Conservation (phyloP, 2,888 invertebrate species). For the Agrenia bidenticulata region DNA sequence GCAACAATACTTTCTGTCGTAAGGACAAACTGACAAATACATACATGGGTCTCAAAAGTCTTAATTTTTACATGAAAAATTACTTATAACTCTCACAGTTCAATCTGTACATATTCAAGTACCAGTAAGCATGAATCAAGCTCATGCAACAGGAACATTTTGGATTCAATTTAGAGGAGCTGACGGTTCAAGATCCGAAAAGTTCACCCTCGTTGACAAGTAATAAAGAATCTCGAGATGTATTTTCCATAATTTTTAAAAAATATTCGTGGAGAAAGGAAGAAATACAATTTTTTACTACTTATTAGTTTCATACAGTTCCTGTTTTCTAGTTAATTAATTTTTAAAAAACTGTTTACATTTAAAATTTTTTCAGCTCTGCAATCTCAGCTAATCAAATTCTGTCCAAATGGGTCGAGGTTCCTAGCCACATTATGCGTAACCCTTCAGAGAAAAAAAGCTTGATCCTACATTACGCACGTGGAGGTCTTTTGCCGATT, state of each 20-base stretch:
- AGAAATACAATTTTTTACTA: too few species aligned
- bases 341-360: neutral
- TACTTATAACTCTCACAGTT: slow-evolving; percentile 26
- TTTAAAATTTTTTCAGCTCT: slow-evolving; percentile 26
- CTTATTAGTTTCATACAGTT: too few species aligned
- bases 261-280: too few species aligned
- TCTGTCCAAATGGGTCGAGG: slow-evolving; percentile 41
- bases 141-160: slow-evolving; percentile 38
- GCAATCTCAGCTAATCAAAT: slow-evolving; percentile 38
- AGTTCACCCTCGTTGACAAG: slow-evolving; percentile 33
- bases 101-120: slow-evolving; percentile 44
- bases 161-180: slow-evolving; percentile 30
- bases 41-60: neutral
- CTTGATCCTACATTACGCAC: slow-evolving; percentile 38
- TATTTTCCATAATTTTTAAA: too few species aligned
- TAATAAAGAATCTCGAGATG: slow-evolving; percentile 3
- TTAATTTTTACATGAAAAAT: neutral
- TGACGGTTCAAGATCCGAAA: slow-evolving; percentile 38
- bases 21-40: slow-evolving; percentile 14
- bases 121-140: slow-evolving; percentile 35
- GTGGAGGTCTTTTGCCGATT: slow-evolving; percentile 46
- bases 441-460: slow-evolving; percentile 28
- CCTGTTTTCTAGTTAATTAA: too few species aligned
- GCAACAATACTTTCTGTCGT: slow-evolving; percentile 44
- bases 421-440: slow-evolving; percentile 43